Percentiles rank a stretch among this genome's conserved stretches.
Evolutionary conservation across 2,113 vertebrate genomes (phyloP).

Genomic region (Nicator chloris): DNA sequence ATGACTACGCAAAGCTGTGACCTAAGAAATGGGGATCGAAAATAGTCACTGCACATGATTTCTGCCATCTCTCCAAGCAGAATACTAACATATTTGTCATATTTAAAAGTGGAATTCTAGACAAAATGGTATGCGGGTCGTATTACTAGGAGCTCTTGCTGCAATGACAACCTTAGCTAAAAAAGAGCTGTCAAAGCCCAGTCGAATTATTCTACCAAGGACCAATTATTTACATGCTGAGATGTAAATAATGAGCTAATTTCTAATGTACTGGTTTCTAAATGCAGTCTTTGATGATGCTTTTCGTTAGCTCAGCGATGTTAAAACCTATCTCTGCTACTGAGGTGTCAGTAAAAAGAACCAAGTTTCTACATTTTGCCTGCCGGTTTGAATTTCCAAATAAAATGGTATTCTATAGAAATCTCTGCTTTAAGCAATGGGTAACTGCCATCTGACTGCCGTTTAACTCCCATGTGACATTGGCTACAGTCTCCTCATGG

Average conservation of each 20-base stretch:
- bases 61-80: not conserved
- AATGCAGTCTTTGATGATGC: not conserved
- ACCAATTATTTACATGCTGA: not conserved
- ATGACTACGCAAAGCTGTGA: not conserved
- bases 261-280: not conserved
- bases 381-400: not conserved
- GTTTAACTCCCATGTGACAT: accelerated
- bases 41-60: not conserved
- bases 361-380: not conserved
- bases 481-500: not conserved
- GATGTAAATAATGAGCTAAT: not conserved
- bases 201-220: not conserved
- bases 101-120: not conserved
- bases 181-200: not conserved
- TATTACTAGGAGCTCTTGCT: not conserved
- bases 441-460: not conserved
- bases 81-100: not conserved
- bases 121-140: not conserved
- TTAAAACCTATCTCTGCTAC: not conserved
- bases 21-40: not conserved
- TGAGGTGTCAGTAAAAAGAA: not conserved
- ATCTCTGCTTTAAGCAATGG: not conserved
- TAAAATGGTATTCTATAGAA: not conserved
- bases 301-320: not conserved
- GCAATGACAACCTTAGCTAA: not conserved